phyloP scores from a whole-genome alignment of 2,113 vertebrate genomes.

The Lontra canadensis region DNA sequence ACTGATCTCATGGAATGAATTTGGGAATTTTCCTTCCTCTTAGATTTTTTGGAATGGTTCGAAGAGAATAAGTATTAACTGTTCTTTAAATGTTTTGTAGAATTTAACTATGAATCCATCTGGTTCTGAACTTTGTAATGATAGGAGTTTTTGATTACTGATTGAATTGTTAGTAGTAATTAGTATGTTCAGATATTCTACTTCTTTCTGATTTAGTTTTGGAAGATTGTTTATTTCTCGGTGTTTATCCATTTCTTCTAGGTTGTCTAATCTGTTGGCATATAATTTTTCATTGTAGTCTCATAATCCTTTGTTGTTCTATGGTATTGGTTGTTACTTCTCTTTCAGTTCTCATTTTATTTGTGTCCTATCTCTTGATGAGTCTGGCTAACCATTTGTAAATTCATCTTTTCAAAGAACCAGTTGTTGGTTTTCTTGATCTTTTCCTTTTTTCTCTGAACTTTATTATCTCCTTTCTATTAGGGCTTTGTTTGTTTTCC shows the following conservation, averaged over 20 bases:
- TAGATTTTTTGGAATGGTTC: background rate
- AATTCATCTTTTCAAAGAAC: background rate
- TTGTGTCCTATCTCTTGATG: background rate
- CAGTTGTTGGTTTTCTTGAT: background rate
- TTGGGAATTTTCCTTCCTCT: background rate
- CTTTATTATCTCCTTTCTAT: background rate
- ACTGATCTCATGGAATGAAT: background rate
- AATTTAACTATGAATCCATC: background rate
- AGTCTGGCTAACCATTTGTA: background rate
- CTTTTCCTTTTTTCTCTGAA: background rate
- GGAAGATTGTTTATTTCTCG: background rate
- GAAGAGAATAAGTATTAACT: background rate
- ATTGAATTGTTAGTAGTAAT: background rate
- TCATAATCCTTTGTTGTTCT: too few species aligned
- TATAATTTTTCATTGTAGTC: too few species aligned
- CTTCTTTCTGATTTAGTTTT: background rate
- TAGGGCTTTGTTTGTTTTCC: background rate
- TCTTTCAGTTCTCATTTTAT: too few species aligned
- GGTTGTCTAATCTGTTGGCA: too few species aligned
- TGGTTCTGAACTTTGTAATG: background rate
- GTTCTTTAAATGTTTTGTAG: background rate
- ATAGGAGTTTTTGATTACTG: background rate
- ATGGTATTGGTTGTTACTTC: too few species aligned
- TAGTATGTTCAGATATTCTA: background rate
- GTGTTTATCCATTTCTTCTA: background rate